These are phyloP conservation scores for Halcyon badia DNA, from an alignment of 2,797 vertebrate species.

Conservation along the genomic window DNA sequence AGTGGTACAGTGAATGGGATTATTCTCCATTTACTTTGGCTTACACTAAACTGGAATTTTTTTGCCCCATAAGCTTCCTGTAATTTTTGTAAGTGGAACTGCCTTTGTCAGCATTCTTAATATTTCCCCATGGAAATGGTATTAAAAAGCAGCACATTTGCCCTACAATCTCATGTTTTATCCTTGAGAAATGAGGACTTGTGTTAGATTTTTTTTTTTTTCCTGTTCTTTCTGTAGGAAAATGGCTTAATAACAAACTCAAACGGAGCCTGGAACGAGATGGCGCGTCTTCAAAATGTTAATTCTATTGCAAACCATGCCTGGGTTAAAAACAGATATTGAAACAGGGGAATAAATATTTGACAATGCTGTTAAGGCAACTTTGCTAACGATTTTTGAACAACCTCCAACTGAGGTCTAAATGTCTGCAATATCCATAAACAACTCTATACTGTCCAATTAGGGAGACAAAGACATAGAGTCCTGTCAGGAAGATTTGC, in stretches of 20 bases:
- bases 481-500: conserved; percentile 98
- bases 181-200: conserved; percentile 59
- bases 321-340: conserved; percentile 68
- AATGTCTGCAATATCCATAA: conserved; percentile 98
- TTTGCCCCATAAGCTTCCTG: conserved; percentile 59
- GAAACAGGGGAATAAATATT: conserved; percentile 80
- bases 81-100: conserved; percentile 47
- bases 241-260: conserved; percentile 36
- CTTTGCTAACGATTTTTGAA: conserved; percentile 97
- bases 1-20: conserved; percentile 18
- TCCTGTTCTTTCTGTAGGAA: background rate
- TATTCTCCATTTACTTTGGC: conserved; percentile 65
- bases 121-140: conserved; percentile 4
- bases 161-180: conserved; percentile 1
- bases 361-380: conserved; percentile 93
- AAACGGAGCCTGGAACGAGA: background rate
- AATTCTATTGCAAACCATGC: conserved; percentile 34
- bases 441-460: conserved; percentile 99
- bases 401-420: conserved; percentile 96
- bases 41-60: conserved; percentile 31
- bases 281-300: conserved; percentile 6
- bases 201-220: background rate
- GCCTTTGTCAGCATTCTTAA: conserved; percentile 29
- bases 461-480: conserved; percentile 98
- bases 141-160: conserved; percentile 32